Evolutionary conservation across 2,888 invertebrate species (phyloP), one percentile per base, ranked within the genome.

Genomic region (Athripsodes cinereus): DNA sequence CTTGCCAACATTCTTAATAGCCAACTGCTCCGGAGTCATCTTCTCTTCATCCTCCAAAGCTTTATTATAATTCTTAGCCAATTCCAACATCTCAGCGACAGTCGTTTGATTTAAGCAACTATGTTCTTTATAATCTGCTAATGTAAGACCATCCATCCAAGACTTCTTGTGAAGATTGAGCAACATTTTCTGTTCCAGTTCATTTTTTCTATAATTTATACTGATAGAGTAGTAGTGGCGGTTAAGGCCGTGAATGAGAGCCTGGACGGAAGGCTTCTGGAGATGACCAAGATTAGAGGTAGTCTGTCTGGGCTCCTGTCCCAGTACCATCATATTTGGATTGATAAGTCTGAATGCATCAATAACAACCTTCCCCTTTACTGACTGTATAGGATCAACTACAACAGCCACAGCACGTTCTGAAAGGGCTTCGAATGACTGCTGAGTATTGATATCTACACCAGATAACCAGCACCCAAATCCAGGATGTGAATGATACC

Each of bases 381-480:
- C 99, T 56, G 96, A 96, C 71, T 99, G 99, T 69, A 99, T 99
- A 11, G 99, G 99, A 77, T 99, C 99, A 22, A 99, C 97, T 1
- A 99, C 99, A 46, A 99, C 99, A 62, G 99, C 99, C 0, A 99
- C 99, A 22, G 99, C 98, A 69, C 99, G 81, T 71, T 99, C 98
- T 22, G 96, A 96, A 5, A 99, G 80, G 1, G 98, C 97, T 75
- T 99, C 99, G 74, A 99, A 99, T 58, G 96, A 97, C 74, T 99
- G 98, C 72, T 99, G 99, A 2, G 99, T 99, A 72, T 99, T 99
- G 66, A 99, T 98, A 74, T 99, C 99, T 11, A 99, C 99, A 47
- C 95, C 97, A 11, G 99, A 99, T 62, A 99, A 79, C 99, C 99
- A 99, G 74, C 99, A 99, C 46, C 99, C 99, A 76, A 99, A 99